These are phyloP conservation scores for Lottia scabra DNA, from an alignment of 2,888 invertebrate species.

Conservation along the genomic window DNA sequence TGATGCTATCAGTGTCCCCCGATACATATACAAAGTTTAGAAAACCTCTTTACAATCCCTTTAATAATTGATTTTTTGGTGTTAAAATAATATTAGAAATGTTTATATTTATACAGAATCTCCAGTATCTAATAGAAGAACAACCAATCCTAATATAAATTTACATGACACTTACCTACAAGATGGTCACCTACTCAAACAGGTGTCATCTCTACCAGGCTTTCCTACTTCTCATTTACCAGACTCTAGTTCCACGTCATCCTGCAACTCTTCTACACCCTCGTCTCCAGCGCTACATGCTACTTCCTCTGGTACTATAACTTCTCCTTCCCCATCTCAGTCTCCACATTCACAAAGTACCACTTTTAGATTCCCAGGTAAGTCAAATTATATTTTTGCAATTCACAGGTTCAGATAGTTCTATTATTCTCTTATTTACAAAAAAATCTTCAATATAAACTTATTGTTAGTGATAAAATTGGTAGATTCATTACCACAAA, in stretches of 20 bases:
- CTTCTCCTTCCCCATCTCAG: slow-evolving; percentile 66
- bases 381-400: slow-evolving; percentile 15
- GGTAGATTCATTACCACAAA: too few relatives aligned
- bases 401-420: too few relatives aligned
- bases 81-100: too few relatives aligned
- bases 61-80: too few relatives aligned
- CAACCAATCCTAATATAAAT: slow-evolving; percentile 39
- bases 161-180: slow-evolving; percentile 27
- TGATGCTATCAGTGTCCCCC: too few relatives aligned
- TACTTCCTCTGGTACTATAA: slow-evolving; percentile 70
- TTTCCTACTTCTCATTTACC: slow-evolving; percentile 36
- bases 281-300: slow-evolving; percentile 86
- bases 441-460: too few relatives aligned
- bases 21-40: too few relatives aligned
- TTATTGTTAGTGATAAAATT: too few relatives aligned
- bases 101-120: slow-evolving; percentile 40
- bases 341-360: slow-evolving; percentile 41
- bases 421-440: too few relatives aligned
- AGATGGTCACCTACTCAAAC: slow-evolving; percentile 36
- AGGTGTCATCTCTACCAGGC: slow-evolving; percentile 39
- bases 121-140: slow-evolving; percentile 44
- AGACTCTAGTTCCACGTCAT: slow-evolving; percentile 85
- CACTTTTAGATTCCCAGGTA: slow-evolving; percentile 84
- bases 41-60: too few relatives aligned
- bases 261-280: slow-evolving; percentile 96